These are phyloP conservation scores for Arion vulgaris DNA, from an alignment of 1,140 invertebrate species.

Conservation along the genomic window DNA sequence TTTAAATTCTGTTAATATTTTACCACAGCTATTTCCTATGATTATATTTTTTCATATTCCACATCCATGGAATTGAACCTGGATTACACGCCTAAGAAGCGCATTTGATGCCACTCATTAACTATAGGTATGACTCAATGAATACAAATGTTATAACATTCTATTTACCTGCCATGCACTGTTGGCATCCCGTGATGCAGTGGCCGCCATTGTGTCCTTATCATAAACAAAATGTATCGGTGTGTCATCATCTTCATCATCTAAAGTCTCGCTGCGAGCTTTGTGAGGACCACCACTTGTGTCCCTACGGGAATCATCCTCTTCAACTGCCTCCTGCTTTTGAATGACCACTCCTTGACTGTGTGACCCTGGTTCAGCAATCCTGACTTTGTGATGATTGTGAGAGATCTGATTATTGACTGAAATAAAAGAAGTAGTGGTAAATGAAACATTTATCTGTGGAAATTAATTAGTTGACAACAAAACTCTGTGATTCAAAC, in stretches of 20 bases:
- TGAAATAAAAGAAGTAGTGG: slow-evolving; percentile 5
- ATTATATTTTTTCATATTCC: too few species aligned
- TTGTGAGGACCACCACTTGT: neutral
- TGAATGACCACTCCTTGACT: neutral
- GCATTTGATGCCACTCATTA: too few species aligned
- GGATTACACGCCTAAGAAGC: too few species aligned
- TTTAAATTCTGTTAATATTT: too few species aligned
- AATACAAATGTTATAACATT: too few species aligned
- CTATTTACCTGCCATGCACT: slow-evolving; percentile 34
- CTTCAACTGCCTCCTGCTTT: slow-evolving; percentile 7
- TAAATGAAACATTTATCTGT: neutral
- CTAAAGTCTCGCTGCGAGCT: neutral
- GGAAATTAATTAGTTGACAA: too few species aligned
- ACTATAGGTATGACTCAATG: too few species aligned
- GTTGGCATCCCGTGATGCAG: slow-evolving; percentile 25
- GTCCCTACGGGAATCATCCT: neutral
- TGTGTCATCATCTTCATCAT: slow-evolving; percentile 31
- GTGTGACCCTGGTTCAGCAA: neutral
- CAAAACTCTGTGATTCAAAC: too few species aligned
- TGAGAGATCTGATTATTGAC: neutral
- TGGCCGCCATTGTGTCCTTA: slow-evolving; percentile 28
- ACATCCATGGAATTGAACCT: too few species aligned
- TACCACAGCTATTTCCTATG: too few species aligned
- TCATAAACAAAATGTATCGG: slow-evolving; percentile 40
- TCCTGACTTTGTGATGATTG: slow-evolving; percentile 20